A percentile compares a stretch with the other conserved stretches of the same genome.
Conservation (phyloP, 2,113 vertebrate species). For the Lampris incognitus region DNA sequence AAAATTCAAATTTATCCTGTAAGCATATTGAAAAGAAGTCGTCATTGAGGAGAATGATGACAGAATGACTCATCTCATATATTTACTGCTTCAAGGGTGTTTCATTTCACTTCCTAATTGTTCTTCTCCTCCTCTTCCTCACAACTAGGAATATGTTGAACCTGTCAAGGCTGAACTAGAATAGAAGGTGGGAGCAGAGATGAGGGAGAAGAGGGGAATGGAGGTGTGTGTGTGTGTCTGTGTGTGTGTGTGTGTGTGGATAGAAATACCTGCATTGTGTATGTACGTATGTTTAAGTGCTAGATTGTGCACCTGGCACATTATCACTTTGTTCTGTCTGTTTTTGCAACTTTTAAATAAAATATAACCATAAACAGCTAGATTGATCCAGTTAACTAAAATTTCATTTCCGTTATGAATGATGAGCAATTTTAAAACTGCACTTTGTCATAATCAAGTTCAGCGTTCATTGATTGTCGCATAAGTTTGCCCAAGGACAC, state of each 20-base stretch:
- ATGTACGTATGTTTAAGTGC: too few relatives aligned
- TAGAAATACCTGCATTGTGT: too few relatives aligned
- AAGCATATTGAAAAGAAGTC: constrained; percentile 4
- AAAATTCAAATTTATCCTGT: constrained; percentile 26
- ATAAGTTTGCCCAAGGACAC: too few relatives aligned
- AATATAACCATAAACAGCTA: too few relatives aligned
- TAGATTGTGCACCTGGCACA: too few relatives aligned
- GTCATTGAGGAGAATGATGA: background rate
- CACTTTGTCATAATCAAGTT: too few relatives aligned
- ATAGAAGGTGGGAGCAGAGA: constrained; percentile 20
- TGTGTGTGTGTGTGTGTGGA: background rate
- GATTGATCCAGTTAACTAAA: too few relatives aligned
- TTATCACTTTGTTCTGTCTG: too few relatives aligned
- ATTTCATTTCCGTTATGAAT: too few relatives aligned
- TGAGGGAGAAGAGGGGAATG: constrained; percentile 11
- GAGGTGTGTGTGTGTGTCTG: constrained; percentile 6
- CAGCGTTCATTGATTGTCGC: too few relatives aligned
- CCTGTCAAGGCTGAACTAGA: constrained; percentile 22
- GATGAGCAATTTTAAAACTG: too few relatives aligned
- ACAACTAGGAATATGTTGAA: constrained; percentile 16
- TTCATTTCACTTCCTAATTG: constrained; percentile 44
- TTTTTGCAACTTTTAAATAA: too few relatives aligned
- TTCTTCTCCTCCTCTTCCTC: constrained; percentile 4
- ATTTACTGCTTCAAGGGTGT: constrained; percentile 7
- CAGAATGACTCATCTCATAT: constrained; percentile 13